Percentiles rank a stretch among this genome's conserved stretches.
Conservation (phyloP, 2,113 vertebrate genomes). For the Grammomys dolichurus region DNA sequence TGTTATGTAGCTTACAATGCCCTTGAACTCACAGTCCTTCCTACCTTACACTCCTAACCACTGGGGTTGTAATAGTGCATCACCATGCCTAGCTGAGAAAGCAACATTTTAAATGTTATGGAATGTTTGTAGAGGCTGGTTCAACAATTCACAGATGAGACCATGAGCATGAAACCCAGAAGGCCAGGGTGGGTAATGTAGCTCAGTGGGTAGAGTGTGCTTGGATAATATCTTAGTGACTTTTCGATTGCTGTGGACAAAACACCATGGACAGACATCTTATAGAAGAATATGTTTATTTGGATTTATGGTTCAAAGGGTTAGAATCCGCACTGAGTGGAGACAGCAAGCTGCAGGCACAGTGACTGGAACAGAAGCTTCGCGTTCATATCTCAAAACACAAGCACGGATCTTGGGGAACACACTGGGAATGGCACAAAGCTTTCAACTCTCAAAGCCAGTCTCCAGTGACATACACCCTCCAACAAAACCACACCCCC, state of each 20-base stretch:
- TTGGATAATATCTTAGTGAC: background rate
- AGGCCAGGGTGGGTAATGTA: background rate
- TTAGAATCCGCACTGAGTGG: background rate
- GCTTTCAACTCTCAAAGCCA: no score
- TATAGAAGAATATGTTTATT: background rate
- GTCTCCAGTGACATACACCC: background rate
- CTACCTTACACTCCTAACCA: background rate
- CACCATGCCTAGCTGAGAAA: background rate
- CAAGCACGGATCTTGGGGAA: no score
- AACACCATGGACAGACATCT: background rate
- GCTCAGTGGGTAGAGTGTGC: no score
- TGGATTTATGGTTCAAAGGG: background rate
- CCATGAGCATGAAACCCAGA: background rate
- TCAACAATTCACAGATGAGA: background rate
- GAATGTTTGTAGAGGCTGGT: background rate
- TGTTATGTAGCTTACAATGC: background rate
- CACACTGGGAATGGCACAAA: background rate
- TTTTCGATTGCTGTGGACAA: background rate
- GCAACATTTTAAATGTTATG: background rate
- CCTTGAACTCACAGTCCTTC: background rate
- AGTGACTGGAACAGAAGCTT: no score
- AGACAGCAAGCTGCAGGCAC: background rate
- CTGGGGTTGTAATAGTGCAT: background rate
- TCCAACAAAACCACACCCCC: background rate
- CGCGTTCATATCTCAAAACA: background rate